Conservation (phyloP, 1,140 invertebrate species). For the Pectinophora gossypiella region DNA sequence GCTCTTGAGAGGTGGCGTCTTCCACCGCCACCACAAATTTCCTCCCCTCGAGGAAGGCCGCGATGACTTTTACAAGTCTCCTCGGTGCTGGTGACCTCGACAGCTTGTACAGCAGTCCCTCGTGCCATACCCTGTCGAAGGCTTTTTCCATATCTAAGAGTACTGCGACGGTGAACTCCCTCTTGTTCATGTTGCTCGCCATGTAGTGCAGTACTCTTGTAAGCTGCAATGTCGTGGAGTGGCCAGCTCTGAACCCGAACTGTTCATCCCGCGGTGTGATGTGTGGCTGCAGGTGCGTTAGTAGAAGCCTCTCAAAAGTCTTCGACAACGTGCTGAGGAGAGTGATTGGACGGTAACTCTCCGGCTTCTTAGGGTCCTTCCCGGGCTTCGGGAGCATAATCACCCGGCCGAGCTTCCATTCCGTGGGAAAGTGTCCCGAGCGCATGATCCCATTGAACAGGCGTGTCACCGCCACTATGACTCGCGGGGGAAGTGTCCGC, state of each 20-base stretch:
- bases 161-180: slow-evolving; percentile 6
- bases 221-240: slow-evolving; percentile 32
- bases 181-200: background rate
- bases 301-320: slow-evolving; percentile 36
- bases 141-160: slow-evolving; percentile 22
- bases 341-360: slow-evolving; percentile 41
- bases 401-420: slow-evolving; percentile 37
- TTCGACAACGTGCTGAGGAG: slow-evolving; percentile 31
- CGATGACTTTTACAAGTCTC: too few relatives aligned
- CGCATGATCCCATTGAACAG: slow-evolving; percentile 19
- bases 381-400: slow-evolving; percentile 34
- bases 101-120: too few relatives aligned
- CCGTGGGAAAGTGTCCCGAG: slow-evolving; percentile 25
- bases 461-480: slow-evolving; percentile 5
- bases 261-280: slow-evolving; percentile 27
- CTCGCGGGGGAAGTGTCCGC: slow-evolving; percentile 12
- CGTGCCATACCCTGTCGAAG: too few relatives aligned
- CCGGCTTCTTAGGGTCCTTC: slow-evolving; percentile 19
- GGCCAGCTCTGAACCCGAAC: slow-evolving; percentile 38
- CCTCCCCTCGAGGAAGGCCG: too few relatives aligned
- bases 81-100: too few relatives aligned
- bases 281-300: slow-evolving; percentile 15
- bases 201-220: slow-evolving; percentile 18
- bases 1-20: too few relatives aligned
- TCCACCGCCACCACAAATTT: too few relatives aligned